These are phyloP conservation scores for Arctopsyche grandis DNA, from an alignment of 1,140 invertebrate genomes.

Conservation along the genomic window DNA sequence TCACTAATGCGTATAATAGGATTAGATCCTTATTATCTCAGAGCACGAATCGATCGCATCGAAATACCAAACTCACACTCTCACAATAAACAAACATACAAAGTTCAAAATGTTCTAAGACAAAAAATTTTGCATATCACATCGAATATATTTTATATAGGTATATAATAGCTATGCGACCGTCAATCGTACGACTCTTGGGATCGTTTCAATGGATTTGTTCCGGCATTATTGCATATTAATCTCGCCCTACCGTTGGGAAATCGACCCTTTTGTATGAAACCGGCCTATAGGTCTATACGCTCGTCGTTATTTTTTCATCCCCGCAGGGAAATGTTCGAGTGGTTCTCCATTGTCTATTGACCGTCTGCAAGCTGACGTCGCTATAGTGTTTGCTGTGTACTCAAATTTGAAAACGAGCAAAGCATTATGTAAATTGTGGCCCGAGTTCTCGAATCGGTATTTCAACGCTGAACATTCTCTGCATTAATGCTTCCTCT, in stretches of 20 bases:
- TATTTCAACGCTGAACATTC: no score
- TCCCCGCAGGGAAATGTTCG: background rate
- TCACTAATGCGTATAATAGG: no score
- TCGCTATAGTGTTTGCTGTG: background rate
- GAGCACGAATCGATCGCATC: no score
- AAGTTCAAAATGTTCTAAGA: no score
- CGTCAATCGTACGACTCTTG: background rate
- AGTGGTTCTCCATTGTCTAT: background rate
- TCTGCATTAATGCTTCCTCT: no score
- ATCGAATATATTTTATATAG: no score
- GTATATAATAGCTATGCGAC: no score
- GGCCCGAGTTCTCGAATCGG: no score
- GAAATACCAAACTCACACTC: no score
- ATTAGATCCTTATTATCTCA: no score
- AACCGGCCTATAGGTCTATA: background rate
- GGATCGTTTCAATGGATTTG: background rate
- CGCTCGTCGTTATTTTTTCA: background rate
- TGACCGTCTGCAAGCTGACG: conserved; percentile 9
- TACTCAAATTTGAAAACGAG: background rate
- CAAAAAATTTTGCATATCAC: no score
- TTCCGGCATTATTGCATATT: background rate
- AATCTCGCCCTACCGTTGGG: background rate
- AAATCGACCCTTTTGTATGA: background rate
- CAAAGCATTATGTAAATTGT: background rate
- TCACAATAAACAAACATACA: no score